These are phyloP conservation scores for Ormyrus nitidulus DNA, from an alignment of 2,888 invertebrate species.

Conservation along the genomic window DNA sequence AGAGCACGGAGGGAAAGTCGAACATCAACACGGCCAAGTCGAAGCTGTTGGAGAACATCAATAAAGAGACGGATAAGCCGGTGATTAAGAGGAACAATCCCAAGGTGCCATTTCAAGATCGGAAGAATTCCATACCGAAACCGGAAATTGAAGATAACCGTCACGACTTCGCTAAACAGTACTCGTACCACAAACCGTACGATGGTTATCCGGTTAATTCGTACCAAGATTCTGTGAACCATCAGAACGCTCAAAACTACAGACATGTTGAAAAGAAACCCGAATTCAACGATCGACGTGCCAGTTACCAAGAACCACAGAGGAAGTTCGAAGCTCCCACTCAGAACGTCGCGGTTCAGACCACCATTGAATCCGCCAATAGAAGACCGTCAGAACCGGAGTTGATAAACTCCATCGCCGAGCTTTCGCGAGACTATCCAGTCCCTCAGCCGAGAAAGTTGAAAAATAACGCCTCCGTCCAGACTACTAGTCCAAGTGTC, in stretches of 20 bases:
- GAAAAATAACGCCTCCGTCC: slow-evolving; percentile 62
- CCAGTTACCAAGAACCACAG: background rate
- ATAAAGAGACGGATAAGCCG: slow-evolving; percentile 13
- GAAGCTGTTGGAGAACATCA: slow-evolving; percentile 39
- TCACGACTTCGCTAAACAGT: slow-evolving; percentile 40
- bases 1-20: slow-evolving; percentile 25
- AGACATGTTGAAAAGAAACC: slow-evolving; percentile 48
- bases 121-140: slow-evolving; percentile 5
- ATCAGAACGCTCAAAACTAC: slow-evolving; percentile 32
- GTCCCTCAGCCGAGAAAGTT: slow-evolving; percentile 52
- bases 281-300: slow-evolving; percentile 28
- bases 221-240: slow-evolving; percentile 31
- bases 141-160: background rate
- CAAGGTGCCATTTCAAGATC: slow-evolving; percentile 5
- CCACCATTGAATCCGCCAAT: slow-evolving; percentile 51
- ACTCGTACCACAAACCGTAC: slow-evolving; percentile 52
- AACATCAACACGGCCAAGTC: slow-evolving; percentile 38
- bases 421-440: slow-evolving; percentile 53
- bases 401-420: slow-evolving; percentile 20
- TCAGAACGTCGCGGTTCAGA: slow-evolving; percentile 61
- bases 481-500: slow-evolving; percentile 55
- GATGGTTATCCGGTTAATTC: slow-evolving; percentile 49
- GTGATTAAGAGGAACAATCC: slow-evolving; percentile 1
- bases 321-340: slow-evolving; percentile 46
- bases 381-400: slow-evolving; percentile 22